phyloP scores from a whole-genome alignment of 2,888 invertebrate genomes.

The Capitulum mitella region DNA sequence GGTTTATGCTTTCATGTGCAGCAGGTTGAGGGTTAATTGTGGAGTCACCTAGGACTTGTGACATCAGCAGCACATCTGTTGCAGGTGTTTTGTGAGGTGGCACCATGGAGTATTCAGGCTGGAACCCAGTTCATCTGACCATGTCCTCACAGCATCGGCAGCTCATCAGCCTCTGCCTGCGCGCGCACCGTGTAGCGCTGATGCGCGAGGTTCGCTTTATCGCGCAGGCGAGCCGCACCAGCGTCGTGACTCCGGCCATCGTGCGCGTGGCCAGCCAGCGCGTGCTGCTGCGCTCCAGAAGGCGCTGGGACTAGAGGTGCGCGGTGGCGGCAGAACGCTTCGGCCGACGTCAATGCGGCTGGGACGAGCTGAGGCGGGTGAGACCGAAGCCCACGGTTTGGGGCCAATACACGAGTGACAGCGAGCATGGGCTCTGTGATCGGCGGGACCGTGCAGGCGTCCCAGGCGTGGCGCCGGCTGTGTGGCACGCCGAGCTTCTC shows the following conservation, averaged over 20 bases:
- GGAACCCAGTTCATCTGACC: too few relatives aligned
- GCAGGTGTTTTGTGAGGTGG: too few relatives aligned
- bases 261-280: constrained; percentile 6
- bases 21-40: too few relatives aligned
- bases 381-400: not conserved
- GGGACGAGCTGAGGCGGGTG: not conserved
- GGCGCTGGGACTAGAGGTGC: not conserved
- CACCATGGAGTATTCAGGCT: too few relatives aligned
- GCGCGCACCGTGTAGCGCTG: not conserved
- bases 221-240: not conserved
- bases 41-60: too few relatives aligned
- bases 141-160: not conserved
- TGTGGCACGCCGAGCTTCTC: not conserved
- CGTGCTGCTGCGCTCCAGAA: not conserved
- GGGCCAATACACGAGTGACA: not conserved
- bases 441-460: not conserved
- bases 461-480: not conserved
- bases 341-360: not conserved
- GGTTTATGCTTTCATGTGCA: too few relatives aligned
- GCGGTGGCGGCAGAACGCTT: not conserved
- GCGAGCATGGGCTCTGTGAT: not conserved
- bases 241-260: not conserved
- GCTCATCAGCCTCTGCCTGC: not conserved
- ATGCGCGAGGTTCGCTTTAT: not conserved
- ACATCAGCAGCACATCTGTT: too few relatives aligned